Percentiles rank a stretch among this genome's conserved stretches.
These are phyloP conservation scores for Parotia lawesii DNA, from an alignment of 2,113 vertebrate genomes.

Conservation along the genomic window DNA sequence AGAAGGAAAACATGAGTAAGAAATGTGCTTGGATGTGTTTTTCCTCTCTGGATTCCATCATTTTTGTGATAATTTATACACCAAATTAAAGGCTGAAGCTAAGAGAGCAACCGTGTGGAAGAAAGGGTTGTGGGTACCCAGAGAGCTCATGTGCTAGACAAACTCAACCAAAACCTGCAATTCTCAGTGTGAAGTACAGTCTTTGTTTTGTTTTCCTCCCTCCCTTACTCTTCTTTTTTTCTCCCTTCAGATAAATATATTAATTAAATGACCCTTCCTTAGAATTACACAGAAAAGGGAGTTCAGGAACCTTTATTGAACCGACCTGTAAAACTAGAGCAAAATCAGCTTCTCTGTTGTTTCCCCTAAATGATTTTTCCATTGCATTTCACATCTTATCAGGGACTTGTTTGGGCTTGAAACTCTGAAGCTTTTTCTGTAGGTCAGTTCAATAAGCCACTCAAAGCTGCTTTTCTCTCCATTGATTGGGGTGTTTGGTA, in stretches of 20 bases:
- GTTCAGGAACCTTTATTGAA: constrained; percentile 60
- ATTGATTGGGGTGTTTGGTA: constrained; percentile 47
- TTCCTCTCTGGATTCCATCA: neutral
- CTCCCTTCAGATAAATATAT: constrained; percentile 44
- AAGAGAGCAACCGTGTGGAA: neutral
- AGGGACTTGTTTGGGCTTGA: constrained; percentile 55
- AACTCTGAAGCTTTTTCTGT: constrained; percentile 51
- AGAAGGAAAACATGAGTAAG: neutral
- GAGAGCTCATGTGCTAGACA: neutral
- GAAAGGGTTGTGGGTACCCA: neutral
- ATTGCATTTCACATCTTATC: constrained; percentile 67
- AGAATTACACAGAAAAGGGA: constrained; percentile 48
- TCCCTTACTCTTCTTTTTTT: neutral
- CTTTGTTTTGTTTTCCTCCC: constrained; percentile 31
- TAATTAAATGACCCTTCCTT: constrained; percentile 59
- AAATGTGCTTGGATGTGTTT: neutral
- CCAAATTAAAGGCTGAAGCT: constrained; percentile 1
- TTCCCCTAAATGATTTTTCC: constrained; percentile 65
- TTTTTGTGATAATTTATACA: constrained; percentile 25
- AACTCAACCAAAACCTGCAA: neutral
- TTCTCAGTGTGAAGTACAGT: neutral
- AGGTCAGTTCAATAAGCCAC: constrained; percentile 64
- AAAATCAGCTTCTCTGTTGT: constrained; percentile 63
- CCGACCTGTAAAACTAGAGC: constrained; percentile 49
- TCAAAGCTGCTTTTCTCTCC: constrained; percentile 54